Percentiles rank a stretch among this genome's conserved stretches.
Conservation (phyloP, 2,797 vertebrate genomes). For the Gambusia yucatana region DNA sequence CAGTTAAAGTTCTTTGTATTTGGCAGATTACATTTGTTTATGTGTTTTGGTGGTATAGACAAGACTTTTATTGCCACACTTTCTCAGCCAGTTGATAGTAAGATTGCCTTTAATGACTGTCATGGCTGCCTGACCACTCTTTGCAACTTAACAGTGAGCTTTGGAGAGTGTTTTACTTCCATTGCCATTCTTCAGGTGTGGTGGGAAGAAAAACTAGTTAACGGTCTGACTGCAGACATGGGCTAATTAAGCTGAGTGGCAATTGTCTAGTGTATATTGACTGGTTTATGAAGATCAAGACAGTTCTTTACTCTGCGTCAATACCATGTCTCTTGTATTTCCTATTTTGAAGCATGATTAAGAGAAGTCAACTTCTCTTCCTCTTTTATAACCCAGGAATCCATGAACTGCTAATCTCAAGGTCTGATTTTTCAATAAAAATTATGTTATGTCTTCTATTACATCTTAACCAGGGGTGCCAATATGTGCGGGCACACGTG, state of each 20-base stretch:
- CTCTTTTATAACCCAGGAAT: background rate
- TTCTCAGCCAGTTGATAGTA: background rate
- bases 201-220: background rate
- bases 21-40: background rate
- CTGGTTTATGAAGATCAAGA: background rate
- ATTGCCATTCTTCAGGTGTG: background rate
- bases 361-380: background rate
- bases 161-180: background rate
- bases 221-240: background rate
- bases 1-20: background rate
- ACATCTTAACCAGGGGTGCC: background rate
- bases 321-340: background rate
- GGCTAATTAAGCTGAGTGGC: background rate
- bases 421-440: background rate
- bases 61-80: background rate
- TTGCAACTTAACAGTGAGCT: background rate
- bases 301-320: background rate
- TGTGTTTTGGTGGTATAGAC: background rate
- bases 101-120: background rate
- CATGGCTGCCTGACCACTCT: background rate
- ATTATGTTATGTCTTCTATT: background rate
- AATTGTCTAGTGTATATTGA: background rate
- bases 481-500: background rate
- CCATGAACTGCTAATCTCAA: background rate
- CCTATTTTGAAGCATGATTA: background rate